A percentile compares a stretch with the other conserved stretches of the same genome.
These are phyloP conservation scores for Drosophila buzzatii DNA, from an alignment of 2,888 invertebrate species.

Conservation along the genomic window DNA sequence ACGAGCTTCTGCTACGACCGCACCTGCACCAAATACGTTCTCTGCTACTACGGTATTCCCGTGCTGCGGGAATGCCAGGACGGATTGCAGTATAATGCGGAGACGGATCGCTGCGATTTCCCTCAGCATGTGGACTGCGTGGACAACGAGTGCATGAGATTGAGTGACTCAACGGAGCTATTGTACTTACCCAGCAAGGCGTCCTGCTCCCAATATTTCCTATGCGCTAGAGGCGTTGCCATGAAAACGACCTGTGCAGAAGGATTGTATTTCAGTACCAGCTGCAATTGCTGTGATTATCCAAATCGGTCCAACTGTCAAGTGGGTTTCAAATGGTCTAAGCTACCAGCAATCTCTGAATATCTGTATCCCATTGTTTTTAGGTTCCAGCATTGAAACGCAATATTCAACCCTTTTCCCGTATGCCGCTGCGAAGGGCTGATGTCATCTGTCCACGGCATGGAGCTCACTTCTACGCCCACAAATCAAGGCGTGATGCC, in stretches of 20 bases:
- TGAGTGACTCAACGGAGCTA: conserved; percentile 66
- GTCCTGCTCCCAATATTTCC: conserved; percentile 74
- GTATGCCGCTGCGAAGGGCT: conserved; percentile 61
- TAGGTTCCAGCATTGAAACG: conserved; percentile 67
- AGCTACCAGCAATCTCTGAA: background rate
- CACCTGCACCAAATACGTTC: conserved; percentile 81
- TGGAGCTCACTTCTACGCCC: conserved; percentile 75
- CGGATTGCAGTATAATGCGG: conserved; percentile 79
- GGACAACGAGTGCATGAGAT: conserved; percentile 73
- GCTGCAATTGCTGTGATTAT: conserved; percentile 77
- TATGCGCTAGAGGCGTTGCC: conserved; percentile 77
- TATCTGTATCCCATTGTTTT: background rate
- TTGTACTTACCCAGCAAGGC: conserved; percentile 73
- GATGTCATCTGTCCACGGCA: conserved; percentile 70
- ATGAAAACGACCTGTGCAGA: conserved; percentile 55
- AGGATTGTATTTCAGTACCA: conserved; percentile 73
- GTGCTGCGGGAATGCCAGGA: conserved; percentile 78
- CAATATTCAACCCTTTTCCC: conserved; percentile 63
- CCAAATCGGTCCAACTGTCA: conserved; percentile 68
- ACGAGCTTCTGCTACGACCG: conserved; percentile 72
- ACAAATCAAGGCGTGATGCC: conserved; percentile 60
- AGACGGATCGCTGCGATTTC: conserved; percentile 83
- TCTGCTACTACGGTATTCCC: conserved; percentile 75
- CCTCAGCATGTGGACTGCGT: conserved; percentile 81
- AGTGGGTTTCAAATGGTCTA: conserved; percentile 50